Percentiles rank a stretch among this genome's conserved stretches.
phyloP scores from a whole-genome alignment of 2,797 vertebrate genomes.

The Carapus acus region DNA sequence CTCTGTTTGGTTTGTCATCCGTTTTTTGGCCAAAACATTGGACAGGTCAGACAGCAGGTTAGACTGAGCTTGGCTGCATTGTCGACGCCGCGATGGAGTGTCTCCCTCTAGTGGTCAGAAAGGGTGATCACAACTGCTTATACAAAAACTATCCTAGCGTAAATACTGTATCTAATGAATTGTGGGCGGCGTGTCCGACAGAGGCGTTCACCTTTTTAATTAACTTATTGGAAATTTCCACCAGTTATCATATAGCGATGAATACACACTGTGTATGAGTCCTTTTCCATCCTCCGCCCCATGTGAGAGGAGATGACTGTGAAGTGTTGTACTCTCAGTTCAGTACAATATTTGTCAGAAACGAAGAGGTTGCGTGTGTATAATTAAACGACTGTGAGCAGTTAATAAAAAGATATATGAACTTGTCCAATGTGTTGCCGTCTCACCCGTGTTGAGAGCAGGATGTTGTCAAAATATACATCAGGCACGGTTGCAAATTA shows the following conservation, averaged over 20 bases:
- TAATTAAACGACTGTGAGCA: slow-evolving; percentile 37
- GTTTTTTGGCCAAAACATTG: slow-evolving; percentile 25
- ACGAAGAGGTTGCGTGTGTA: slow-evolving; percentile 30
- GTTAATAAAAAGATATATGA: slow-evolving; percentile 40
- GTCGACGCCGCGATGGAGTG: slow-evolving; percentile 47
- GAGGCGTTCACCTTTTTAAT: slow-evolving; percentile 6
- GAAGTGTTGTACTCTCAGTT: slow-evolving; percentile 13
- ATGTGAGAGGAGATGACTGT: slow-evolving; percentile 5
- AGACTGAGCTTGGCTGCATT: slow-evolving; percentile 33
- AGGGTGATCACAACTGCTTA: slow-evolving; percentile 16
- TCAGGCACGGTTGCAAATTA: background rate
- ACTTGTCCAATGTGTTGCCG: slow-evolving; percentile 4
- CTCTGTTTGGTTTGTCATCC: slow-evolving; percentile 37
- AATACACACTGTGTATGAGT: slow-evolving; percentile 4
- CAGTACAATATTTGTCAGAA: slow-evolving; percentile 22
- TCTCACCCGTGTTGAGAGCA: too few species aligned
- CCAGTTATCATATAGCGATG: background rate
- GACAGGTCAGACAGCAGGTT: slow-evolving; percentile 16
- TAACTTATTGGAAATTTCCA: slow-evolving; percentile 4
- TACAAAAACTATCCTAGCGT: background rate
- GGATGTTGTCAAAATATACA: too few species aligned
- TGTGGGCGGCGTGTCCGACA: slow-evolving; percentile 6
- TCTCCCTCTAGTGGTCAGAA: slow-evolving; percentile 62
- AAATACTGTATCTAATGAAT: background rate
- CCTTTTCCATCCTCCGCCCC: background rate